Evolutionary conservation across 1,140 invertebrate genomes (phyloP).

Genomic region (Euura saliciscinereae): DNA sequence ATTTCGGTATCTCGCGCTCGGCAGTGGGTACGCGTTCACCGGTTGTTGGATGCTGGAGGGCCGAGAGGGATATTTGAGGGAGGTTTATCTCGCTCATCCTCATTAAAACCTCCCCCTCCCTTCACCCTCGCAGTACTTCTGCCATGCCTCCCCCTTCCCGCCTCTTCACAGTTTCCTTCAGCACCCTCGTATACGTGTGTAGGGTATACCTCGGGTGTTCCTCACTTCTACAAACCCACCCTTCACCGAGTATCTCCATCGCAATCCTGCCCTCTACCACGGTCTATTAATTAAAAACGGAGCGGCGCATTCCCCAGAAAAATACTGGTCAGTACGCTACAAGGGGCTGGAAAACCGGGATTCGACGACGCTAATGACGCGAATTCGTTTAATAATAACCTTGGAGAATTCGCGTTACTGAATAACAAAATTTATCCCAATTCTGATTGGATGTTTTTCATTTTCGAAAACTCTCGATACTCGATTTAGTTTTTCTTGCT

Average conservation of each 20-base stretch:
- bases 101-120: constrained; percentile 43
- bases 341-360: constrained; percentile 6
- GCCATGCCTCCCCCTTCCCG: neutral
- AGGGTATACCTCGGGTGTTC: no score
- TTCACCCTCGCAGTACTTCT: constrained; percentile 26
- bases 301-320: constrained; percentile 12
- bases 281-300: constrained; percentile 43
- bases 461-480: no score
- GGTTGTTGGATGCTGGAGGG: constrained; percentile 6
- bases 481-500: no score
- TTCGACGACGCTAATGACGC: constrained; percentile 19
- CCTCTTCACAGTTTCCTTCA: neutral
- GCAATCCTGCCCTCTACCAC: constrained; percentile 13
- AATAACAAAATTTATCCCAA: no score
- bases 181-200: neutral
- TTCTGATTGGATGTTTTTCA: no score
- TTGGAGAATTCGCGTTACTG: no score
- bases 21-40: constrained; percentile 16
- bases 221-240: neutral
- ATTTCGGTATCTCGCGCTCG: constrained; percentile 39
- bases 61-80: neutral
- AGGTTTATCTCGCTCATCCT: constrained; percentile 50
- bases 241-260: neutral
- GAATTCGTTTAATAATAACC: constrained; percentile 4
- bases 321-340: constrained; percentile 31